Base-by-base conservation (phyloP, 2,888 invertebrate genomes). In the Pycnomerus fuliginosus region DNA sequence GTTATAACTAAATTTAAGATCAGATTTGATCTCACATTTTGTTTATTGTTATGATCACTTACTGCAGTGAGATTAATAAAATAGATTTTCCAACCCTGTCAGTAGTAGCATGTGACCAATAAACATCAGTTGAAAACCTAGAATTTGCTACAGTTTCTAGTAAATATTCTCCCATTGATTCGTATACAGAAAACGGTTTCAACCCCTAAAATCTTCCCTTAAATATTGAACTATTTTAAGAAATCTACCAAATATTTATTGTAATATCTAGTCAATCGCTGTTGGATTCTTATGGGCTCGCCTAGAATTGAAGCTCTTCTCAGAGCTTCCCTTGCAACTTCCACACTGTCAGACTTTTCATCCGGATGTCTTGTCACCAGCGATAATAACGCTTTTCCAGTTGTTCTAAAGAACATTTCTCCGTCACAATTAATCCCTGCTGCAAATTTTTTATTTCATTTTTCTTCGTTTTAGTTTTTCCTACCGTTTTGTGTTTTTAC, bases 41-140 rank as follows among this genome's bases (percentile, higher is more conserved):
- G 5, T 5, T 20, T 7, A 8, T 8, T 20, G 5, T 5, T 38
- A 31, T 25, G 12, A 34, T n/a, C n/a, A 37, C 76, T 75, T 71
- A 84, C 84, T 79, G 80, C 45, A 87, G 77, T 12, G 87, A 84
- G 31, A 90, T 72, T 3, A 87, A 76, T 4, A 89, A 72, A 23
- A 84, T 81, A 29, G 80, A 76, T 64, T 80, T 80, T 43, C 82
- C 83, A 48, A 79, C 78, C 45, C 73, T 74, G 35, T 77, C 78
- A 1, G 83, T 74, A 8, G 80, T 74, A n/a, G 79, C 79, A 62
- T 85, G 84, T 0, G 83, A 83, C 74, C 87, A 81, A 69, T 88
- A 89, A 1, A 75, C 76, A 64, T 87, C 86, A 3, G 77, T 79
- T 52, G 79, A 77, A 68, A 80, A 84, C 59, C 83, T 79, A 2